Base-by-base conservation (phyloP, 30 jellyfish, hydroid and myxozoan genomes). In the Mastigias papua region DNA sequence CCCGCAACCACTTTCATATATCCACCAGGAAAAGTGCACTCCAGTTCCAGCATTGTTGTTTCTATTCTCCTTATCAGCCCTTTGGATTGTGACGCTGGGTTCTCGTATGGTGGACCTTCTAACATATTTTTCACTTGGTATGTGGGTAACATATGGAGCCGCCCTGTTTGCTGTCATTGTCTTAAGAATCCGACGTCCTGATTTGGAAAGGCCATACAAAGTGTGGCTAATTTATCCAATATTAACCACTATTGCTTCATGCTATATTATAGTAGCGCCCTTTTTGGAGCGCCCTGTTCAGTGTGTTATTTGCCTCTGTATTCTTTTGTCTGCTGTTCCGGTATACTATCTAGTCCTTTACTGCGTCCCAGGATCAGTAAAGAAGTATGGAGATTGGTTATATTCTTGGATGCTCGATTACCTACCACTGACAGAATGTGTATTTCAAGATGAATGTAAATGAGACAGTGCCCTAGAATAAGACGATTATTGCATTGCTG, bases 21-120 rank as follows among this genome's bases (percentile, higher is more conserved):
- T 91, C 31, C 93, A 91, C 46, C 57, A 51, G 25, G 66, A 78
- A 22, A 54, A 91, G n/a, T 69, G 81, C 50, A 85, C 93, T 30
- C 97, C 96, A 15, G 27, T 64, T 21, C 93, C 97, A 22, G 97
- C 96, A 15, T 71, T 87, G 0, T 3, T 70, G 25, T 32, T 37
- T 30, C 50, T 86, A 19, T 63, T 76, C 17, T 23, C 76, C 5
- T 25, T 86, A 33, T n/a, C 91, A 7, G 78, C 87, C 5, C 17
- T 87, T n/a, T n/a, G n/a, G n/a, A 48, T 76, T 32, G 89, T 92
- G 63, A 31, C 68, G 5, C 93, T 90, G 29, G 89, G 80, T 28
- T 61, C 95, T 1, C 86, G 92, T 25, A 70, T 51, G 21, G 69
- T 57, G 15, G 20, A 27, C 0, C 73, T 81, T 30, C 32, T 81